Evolutionary conservation across 2,888 invertebrate species (phyloP).

Genomic region (Digitonthophagus gazella): DNA sequence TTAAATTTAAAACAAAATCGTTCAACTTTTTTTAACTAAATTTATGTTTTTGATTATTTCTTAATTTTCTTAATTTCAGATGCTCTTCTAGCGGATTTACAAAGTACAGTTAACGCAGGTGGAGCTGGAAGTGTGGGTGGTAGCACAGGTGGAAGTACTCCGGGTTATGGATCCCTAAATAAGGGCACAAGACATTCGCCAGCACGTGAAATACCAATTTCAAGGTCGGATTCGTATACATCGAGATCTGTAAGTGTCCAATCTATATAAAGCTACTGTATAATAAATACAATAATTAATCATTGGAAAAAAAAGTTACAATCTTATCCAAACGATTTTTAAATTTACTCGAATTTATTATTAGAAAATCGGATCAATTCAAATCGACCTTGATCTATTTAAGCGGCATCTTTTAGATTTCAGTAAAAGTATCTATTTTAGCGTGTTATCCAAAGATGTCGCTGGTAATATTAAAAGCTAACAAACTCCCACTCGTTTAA

Average conservation of each 20-base stretch:
- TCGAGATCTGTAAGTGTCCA: slow-evolving; percentile 40
- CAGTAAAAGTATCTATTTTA: neutral
- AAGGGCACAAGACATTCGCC: slow-evolving; percentile 55
- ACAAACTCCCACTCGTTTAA: neutral
- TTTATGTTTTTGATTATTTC: slow-evolving; percentile 7
- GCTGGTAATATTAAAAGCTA: neutral
- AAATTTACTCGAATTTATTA: neutral
- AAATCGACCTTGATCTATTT: neutral
- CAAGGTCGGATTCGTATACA: slow-evolving; percentile 54
- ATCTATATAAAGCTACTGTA: neutral
- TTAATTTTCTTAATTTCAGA: slow-evolving; percentile 68
- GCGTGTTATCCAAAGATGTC: neutral
- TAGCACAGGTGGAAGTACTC: slow-evolving; percentile 52
- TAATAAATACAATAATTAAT: too few species aligned
- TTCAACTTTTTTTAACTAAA: too few species aligned
- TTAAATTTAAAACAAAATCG: too few species aligned
- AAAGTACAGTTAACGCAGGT: slow-evolving; percentile 79
- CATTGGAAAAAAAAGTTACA: too few species aligned
- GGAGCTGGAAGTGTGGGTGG: slow-evolving; percentile 37
- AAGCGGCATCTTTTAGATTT: slow-evolving; percentile 5
- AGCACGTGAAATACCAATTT: slow-evolving; percentile 34
- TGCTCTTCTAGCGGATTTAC: slow-evolving; percentile 91
- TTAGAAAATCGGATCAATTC: neutral
- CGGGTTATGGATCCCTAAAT: slow-evolving; percentile 79
- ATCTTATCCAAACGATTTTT: too few species aligned